Evolutionary conservation across 2,797 vertebrate species (phyloP), one percentile per base, ranked within the genome.

Genomic region (Percopsis omiscomaycus): DNA sequence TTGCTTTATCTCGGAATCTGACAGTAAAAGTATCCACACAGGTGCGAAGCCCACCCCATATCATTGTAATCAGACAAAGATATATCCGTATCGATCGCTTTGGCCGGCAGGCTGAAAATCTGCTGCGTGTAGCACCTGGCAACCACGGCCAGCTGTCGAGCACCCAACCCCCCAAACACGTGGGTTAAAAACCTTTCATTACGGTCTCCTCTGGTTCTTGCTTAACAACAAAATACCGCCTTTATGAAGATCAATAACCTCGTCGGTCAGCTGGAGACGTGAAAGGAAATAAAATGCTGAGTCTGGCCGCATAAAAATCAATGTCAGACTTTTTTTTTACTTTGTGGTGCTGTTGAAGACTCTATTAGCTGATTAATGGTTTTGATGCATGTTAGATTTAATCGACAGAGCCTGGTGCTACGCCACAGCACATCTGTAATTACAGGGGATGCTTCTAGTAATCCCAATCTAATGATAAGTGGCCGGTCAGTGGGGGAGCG

Each of bases 171-270:
- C 55, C 71, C n/a, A 53, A 78, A 83, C 81, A 84, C 73, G 22
- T 76, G 63, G 86, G 85, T 88, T 87, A 85, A 86, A 87, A 87
- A 86, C 83, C 82, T 89, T 92, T 89, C 84, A 89, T 89, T 89
- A 91, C 81, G 68, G 84, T 83, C 83, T 88, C 82, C 77, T 61
- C 75, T 49, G 74, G 75, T 66, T 62, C 77, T 88, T 75, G 81
- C 78, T 78, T 87, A 81, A 82, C 62, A 79, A 86, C 84, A 88
- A 85, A 91, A 88, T 78, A 77, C 83, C 68, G 80, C 84, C 74
- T 86, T 88, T 92, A 90, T 89, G 85, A 86, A 88, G 92, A 93
- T 90, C 81, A 64, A 72, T 87, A 89, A 68, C 32, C 80, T 84
- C 84, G 75, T 75, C 78, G 65, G 82, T 83, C 70, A 69, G 68